These are phyloP conservation scores for Orchesella cincta DNA, from an alignment of 1,140 invertebrate species.

Conservation along the genomic window DNA sequence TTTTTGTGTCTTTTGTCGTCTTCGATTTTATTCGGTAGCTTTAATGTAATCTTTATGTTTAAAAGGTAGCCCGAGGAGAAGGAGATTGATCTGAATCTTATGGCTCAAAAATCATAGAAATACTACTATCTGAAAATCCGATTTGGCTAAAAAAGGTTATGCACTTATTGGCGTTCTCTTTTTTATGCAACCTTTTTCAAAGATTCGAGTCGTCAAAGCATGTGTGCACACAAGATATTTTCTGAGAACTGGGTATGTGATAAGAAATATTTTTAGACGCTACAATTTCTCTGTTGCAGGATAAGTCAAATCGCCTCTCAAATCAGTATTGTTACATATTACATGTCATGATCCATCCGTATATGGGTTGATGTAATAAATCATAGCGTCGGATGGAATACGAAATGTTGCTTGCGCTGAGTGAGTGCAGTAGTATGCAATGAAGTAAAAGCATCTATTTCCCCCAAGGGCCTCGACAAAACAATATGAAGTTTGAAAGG, in stretches of 20 bases:
- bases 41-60: background rate
- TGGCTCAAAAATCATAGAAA: background rate
- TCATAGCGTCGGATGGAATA: too few species aligned
- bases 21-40: background rate
- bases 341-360: background rate
- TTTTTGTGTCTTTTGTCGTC: background rate
- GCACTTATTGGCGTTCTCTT: background rate
- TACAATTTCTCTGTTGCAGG: too few species aligned
- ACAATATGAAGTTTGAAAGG: too few species aligned
- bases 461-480: too few species aligned
- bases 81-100: background rate
- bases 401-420: too few species aligned
- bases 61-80: background rate
- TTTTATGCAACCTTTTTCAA: background rate
- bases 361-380: too few species aligned
- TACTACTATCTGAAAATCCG: background rate
- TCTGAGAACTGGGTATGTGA: too few species aligned
- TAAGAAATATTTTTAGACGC: too few species aligned
- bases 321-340: background rate
- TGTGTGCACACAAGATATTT: too few species aligned
- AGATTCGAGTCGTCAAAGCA: too few species aligned
- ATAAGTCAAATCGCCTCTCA: background rate
- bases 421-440: too few species aligned
- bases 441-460: too few species aligned
- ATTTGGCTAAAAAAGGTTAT: background rate